Evolutionary conservation across 2,888 invertebrate species (phyloP).

Genomic region (Lucinisca nassula): DNA sequence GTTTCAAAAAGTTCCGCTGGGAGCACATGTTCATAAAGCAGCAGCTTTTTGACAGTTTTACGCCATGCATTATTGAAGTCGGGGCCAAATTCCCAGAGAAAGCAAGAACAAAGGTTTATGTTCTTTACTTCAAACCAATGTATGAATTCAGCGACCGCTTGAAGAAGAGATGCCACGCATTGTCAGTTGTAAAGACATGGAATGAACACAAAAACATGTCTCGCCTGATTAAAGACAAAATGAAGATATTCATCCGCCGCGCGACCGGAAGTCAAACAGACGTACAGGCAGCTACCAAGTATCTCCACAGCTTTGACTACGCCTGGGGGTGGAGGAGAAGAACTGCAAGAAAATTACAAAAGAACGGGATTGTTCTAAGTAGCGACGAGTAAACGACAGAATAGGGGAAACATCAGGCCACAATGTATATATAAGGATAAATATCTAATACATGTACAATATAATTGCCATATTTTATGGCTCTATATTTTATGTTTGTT

Average conservation of each 20-base stretch:
- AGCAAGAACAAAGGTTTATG: slow-evolving; percentile 63
- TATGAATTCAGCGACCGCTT: not conserved
- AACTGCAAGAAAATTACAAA: not conserved
- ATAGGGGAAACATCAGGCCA: too few relatives aligned
- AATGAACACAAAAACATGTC: not conserved
- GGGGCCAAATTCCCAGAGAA: slow-evolving; percentile 63
- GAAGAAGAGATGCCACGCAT: not conserved
- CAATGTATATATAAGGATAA: too few relatives aligned
- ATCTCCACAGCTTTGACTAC: not conserved
- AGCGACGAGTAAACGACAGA: too few relatives aligned
- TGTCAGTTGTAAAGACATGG: not conserved
- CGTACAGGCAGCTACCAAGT: not conserved
- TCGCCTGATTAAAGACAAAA: not conserved
- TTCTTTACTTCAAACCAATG: slow-evolving; percentile 55
- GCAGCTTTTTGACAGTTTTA: not conserved
- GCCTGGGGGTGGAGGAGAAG: not conserved
- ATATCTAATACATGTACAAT: too few relatives aligned
- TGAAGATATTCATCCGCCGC: not conserved
- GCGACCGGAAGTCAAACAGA: not conserved
- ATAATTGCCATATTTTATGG: too few relatives aligned
- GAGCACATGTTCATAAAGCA: not conserved
- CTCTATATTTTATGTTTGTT: too few relatives aligned
- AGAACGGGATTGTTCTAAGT: too few relatives aligned
- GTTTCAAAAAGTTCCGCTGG: not conserved
- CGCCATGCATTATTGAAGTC: slow-evolving; percentile 69